Percentiles rank a stretch among this genome's conserved stretches.
Conservation (phyloP, 2,888 invertebrate species). For the Cephus rjabovi region DNA sequence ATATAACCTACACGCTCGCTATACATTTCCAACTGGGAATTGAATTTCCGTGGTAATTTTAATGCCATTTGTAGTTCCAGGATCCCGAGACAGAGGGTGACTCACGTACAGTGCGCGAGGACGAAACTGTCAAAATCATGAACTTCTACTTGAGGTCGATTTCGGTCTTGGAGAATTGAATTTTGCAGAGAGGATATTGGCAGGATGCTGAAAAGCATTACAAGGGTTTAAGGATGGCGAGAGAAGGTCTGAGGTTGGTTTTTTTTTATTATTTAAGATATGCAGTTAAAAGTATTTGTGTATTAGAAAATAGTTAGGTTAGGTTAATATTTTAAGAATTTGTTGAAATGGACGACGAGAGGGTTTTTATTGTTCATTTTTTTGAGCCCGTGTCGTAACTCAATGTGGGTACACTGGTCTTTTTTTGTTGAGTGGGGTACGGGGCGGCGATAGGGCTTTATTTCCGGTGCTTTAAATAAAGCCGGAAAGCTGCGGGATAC, state of each 20-base stretch:
- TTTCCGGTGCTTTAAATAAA: constrained; percentile 42
- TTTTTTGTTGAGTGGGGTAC: background rate
- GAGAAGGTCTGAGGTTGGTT: background rate
- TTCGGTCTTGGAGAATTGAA: background rate
- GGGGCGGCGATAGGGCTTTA: constrained; percentile 35
- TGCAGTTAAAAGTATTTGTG: background rate
- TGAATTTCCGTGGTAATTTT: constrained; percentile 64
- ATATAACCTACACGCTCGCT: constrained; percentile 41
- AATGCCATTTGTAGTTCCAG: constrained; percentile 58
- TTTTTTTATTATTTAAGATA: background rate
- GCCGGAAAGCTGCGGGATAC: constrained; percentile 46
- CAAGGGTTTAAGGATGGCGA: background rate
- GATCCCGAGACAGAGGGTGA: constrained; percentile 44
- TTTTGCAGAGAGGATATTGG: background rate
- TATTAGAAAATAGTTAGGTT: background rate
- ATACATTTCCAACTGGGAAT: constrained; percentile 60
- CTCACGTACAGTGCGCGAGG: constrained; percentile 33
- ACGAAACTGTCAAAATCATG: background rate
- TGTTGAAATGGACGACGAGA: background rate
- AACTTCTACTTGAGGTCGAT: constrained; percentile 9
- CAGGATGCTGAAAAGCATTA: background rate
- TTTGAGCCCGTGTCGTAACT: background rate
- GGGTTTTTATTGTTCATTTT: background rate
- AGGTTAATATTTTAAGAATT: background rate
- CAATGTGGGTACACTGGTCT: background rate